phyloP scores from a whole-genome alignment of 1,140 invertebrate species.

The Campoletis sonorensis region DNA sequence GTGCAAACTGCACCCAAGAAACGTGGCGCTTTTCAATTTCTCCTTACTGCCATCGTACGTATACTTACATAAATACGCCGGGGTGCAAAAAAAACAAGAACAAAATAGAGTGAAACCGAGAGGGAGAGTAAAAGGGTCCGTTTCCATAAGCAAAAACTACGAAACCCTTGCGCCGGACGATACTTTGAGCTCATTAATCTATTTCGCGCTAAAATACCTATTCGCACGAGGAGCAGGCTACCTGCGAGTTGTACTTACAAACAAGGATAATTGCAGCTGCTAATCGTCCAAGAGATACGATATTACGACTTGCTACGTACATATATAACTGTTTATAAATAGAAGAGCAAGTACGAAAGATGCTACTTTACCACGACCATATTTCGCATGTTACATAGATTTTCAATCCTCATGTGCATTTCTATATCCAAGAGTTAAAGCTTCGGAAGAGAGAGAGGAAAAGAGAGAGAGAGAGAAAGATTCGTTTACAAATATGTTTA shows the following conservation, averaged over 20 bases:
- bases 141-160: conserved; percentile 21
- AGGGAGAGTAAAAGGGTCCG: not conserved
- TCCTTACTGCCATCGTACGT: not conserved
- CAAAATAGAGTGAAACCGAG: no score
- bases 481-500: not conserved
- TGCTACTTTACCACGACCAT: conserved; percentile 15
- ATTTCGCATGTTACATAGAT: not conserved
- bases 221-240: not conserved
- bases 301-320: not conserved
- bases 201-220: conserved; percentile 31
- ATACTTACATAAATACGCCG: conserved; percentile 3
- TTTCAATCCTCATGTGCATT: not conserved
- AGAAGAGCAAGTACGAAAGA: not conserved
- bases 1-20: conserved; percentile 31
- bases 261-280: conserved; percentile 33
- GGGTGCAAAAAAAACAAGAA: not conserved
- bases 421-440: conserved; percentile 4
- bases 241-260: conserved; percentile 4
- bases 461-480: not conserved
- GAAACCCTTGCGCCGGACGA: not conserved
- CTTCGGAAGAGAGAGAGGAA: not conserved
- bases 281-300: conserved; percentile 22
- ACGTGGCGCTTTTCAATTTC: conserved; percentile 32
- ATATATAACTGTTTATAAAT: no score
- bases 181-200: conserved; percentile 30